Conservation (phyloP, 1,140 invertebrate species). For the Drosophila nebulosa region DNA sequence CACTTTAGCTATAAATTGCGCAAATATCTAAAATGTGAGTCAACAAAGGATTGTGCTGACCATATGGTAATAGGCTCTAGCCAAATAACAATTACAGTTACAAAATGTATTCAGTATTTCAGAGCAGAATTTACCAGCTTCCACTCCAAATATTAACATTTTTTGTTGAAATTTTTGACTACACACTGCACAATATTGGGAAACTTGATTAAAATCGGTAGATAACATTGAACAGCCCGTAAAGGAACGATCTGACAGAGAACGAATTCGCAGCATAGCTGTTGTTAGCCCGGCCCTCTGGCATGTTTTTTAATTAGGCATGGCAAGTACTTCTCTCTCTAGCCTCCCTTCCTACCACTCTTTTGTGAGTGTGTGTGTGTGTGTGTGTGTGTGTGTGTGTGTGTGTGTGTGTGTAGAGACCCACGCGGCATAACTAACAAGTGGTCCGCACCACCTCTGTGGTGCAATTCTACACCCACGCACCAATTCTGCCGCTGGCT, state of each 20-base stretch:
- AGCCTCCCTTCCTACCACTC: conserved; percentile 10
- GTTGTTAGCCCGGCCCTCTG: not conserved
- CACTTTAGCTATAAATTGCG: conserved; percentile 34
- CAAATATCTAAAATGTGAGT: conserved; percentile 31
- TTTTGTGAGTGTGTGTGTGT: conserved; percentile 6
- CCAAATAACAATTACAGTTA: no score
- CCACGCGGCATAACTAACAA: conserved; percentile 46
- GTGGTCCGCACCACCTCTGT: conserved; percentile 30
- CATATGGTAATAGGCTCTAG: not conserved
- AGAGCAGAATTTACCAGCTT: no score
- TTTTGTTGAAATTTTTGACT: no score
- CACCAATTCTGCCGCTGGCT: not conserved
- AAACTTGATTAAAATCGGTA: not conserved
- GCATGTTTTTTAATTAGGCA: conserved; percentile 36
- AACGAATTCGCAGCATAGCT: not conserved
- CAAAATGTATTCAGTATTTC: no score
- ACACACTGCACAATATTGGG: not conserved
- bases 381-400: no score
- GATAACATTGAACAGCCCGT: not conserved
- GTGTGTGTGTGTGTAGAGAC: no score
- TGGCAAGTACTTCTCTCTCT: no score
- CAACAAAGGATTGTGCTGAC: not conserved
- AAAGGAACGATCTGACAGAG: not conserved
- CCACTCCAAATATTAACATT: no score
- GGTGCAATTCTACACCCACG: conserved; percentile 3